Percentiles rank a stretch among this genome's conserved stretches.
Conservation (phyloP, 2,113 vertebrate genomes). For the Scophthalmus maximus region DNA sequence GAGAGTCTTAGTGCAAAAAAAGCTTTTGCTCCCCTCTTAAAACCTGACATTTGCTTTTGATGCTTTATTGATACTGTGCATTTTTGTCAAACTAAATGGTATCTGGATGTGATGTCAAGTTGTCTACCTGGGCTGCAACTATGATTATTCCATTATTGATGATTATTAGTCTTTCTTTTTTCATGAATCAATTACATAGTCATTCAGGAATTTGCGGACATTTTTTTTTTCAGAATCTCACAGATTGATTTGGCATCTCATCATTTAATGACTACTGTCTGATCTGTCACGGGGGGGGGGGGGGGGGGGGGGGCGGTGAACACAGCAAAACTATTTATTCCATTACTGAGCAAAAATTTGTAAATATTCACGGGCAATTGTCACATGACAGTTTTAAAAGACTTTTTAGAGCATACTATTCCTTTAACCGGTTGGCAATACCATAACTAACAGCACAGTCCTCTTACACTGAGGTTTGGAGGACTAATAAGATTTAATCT, state of each 20-base stretch:
- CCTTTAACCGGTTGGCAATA: conserved; percentile 1
- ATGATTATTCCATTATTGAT: background rate
- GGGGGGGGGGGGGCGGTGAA: no score
- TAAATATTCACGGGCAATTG: background rate
- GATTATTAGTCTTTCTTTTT: background rate
- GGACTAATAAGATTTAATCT: conserved; percentile 48
- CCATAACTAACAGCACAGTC: background rate
- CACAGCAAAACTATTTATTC: no score
- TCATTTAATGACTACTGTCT: background rate
- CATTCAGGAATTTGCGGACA: background rate
- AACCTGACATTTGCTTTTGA: background rate
- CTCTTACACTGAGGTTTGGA: conserved; percentile 15
- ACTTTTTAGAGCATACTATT: background rate
- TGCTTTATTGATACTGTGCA: no score
- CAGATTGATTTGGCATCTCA: background rate
- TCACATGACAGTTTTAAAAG: background rate
- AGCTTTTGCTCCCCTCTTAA: background rate
- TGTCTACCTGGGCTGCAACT: background rate
- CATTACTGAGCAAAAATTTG: background rate
- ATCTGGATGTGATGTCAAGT: background rate
- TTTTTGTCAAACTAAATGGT: background rate
- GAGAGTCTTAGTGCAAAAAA: no score
- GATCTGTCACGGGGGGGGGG: no score
- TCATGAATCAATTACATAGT: background rate
- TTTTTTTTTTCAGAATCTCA: no score